These are phyloP conservation scores for Torymus aiolomorphi DNA, from an alignment of 2,888 invertebrate genomes.

Conservation along the genomic window DNA sequence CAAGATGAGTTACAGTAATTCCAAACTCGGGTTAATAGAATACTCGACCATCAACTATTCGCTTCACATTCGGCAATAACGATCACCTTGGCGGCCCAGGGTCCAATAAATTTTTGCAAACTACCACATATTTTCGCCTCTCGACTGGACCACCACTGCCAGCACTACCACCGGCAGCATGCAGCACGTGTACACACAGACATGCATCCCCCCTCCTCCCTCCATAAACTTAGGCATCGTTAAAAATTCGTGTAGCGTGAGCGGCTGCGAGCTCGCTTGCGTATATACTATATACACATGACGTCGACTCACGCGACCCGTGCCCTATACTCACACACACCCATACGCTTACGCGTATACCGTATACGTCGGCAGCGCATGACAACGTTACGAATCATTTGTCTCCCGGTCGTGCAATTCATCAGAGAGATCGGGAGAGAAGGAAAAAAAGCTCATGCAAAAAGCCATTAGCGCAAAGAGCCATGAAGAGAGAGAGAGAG, in stretches of 20 bases:
- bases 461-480: constrained; percentile 41
- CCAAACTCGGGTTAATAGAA: no score
- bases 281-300: no score
- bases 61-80: no score
- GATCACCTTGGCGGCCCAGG: no score
- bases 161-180: no score
- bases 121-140: no score
- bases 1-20: no score
- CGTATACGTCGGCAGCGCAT: neutral
- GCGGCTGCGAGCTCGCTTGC: neutral
- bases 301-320: constrained; percentile 27
- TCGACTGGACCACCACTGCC: no score
- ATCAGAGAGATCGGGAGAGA: neutral
- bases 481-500: constrained; percentile 2
- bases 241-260: constrained; percentile 42
- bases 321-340: neutral
- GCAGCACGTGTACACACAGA: no score
- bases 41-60: no score
- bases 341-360: no score
- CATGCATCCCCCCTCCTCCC: neutral
- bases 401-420: constrained; percentile 21
- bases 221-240: constrained; percentile 34
- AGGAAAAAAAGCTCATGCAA: constrained; percentile 16
- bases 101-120: no score
- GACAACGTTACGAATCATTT: constrained; percentile 50